Evolutionary conservation across 2,113 vertebrate species (phyloP), one percentile per base, ranked within the genome.

Genomic region (Lepisosteus osseus): DNA sequence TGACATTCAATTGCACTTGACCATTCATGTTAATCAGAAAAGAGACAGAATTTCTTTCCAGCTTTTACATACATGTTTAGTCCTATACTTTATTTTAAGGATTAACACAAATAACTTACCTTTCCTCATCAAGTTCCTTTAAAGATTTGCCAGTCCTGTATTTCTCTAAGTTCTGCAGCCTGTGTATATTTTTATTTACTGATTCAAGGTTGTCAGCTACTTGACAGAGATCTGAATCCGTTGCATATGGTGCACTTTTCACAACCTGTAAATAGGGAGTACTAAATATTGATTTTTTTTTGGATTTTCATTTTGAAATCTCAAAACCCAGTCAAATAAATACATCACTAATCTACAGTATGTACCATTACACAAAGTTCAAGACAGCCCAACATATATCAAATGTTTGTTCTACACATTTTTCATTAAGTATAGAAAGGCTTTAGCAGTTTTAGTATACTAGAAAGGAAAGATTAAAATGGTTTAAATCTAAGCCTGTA

Each of bases 231-330:
- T 57, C 56, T 45, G 72, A n/a, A 45, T 78, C 69, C 0, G 66
- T 45, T 7, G 76, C 74, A 41, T 67, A 79, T 2, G 74, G 75
- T 55, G 82, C 66, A 2, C 57, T 74, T 62, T 76, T 57, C 17
- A 72, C 57, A 66, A 82, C 68, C 89, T 92, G 62, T 4, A 77
- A 79, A 63, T 72, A 51, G 29, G 29, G 43, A 43, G 14, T 7
- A 61, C 4, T 40, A 70, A 61, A 68, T 51, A 47, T 17, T 40
- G 9, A 40, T 13, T 14, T 42, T 40, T 40, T 62, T 9, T 40
- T 65, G 40, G 29, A 7, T 42, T 40, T 43, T 9, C 9, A 42
- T 42, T 11, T 6, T 65, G 29, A 41, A 17, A 42, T 11, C 11
- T 43, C 9, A 17, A 42, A 1, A 29, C 29, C 29, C 29, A 29